phyloP scores from a whole-genome alignment of 2,888 invertebrate genomes.

The Alsophila aescularia region DNA sequence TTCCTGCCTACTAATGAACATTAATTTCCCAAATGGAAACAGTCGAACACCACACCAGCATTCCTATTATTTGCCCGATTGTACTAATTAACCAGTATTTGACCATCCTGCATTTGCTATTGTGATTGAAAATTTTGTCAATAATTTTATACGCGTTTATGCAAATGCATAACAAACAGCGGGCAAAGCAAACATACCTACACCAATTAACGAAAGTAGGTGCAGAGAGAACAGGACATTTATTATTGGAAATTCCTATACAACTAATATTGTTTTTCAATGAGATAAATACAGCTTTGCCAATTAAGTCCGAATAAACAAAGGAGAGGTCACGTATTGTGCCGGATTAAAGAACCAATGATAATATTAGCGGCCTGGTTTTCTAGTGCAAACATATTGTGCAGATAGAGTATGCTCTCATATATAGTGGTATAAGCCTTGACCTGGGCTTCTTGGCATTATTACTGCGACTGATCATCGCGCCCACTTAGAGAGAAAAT shows the following conservation, averaged over 20 bases:
- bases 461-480: conserved; percentile 40
- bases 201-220: not conserved
- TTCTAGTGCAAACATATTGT: conserved; percentile 35
- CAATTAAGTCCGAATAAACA: conserved; percentile 27
- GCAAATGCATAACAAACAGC: conserved; percentile 2
- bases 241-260: not conserved
- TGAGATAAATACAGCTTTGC: conserved; percentile 8
- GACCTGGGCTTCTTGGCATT: conserved; percentile 44
- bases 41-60: conserved; percentile 44
- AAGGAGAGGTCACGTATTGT: conserved; percentile 30
- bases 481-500: conserved; percentile 46
- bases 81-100: conserved; percentile 54
- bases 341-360: conserved; percentile 29
- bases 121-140: conserved; percentile 31
- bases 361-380: conserved; percentile 29
- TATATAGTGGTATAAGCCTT: conserved; percentile 43
- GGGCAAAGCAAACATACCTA: not conserved
- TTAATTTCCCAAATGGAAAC: conserved; percentile 57
- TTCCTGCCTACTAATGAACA: conserved; percentile 50
- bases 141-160: conserved; percentile 20
- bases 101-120: conserved; percentile 36
- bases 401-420: conserved; percentile 24
- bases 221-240: not conserved
- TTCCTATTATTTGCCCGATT: conserved; percentile 43
- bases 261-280: conserved; percentile 14